These are phyloP conservation scores for Nomada fabriciana DNA, from an alignment of 2,888 invertebrate species.

Conservation along the genomic window DNA sequence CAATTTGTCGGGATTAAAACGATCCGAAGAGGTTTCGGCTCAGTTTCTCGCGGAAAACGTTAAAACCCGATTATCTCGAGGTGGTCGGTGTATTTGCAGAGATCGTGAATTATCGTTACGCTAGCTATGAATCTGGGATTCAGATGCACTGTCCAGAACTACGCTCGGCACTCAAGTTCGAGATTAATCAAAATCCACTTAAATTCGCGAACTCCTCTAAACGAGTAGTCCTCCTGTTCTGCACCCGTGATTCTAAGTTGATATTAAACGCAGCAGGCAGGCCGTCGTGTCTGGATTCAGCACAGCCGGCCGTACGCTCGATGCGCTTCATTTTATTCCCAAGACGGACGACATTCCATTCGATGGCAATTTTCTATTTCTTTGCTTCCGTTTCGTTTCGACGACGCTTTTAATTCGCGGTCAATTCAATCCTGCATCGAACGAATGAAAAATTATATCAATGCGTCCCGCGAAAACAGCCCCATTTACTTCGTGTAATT, in stretches of 20 bases:
- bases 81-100: slow-evolving; percentile 26
- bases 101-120: slow-evolving; percentile 54
- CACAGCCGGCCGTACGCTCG: background rate
- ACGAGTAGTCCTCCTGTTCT: slow-evolving; percentile 60
- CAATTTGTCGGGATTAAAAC: too few species aligned
- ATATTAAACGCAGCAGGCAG: slow-evolving; percentile 60
- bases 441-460: too few species aligned
- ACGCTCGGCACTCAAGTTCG: slow-evolving; percentile 57
- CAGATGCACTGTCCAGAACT: slow-evolving; percentile 63
- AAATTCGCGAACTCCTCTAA: slow-evolving; percentile 67
- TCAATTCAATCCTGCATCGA: background rate
- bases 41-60: background rate
- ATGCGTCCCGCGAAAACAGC: too few species aligned
- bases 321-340: slow-evolving; percentile 16
- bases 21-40: background rate
- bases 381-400: too few species aligned
- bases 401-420: background rate
- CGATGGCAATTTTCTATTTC: slow-evolving; percentile 39
- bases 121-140: slow-evolving; percentile 66
- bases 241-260: slow-evolving; percentile 52
- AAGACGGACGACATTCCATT: slow-evolving; percentile 35
- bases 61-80: slow-evolving; percentile 38
- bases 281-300: slow-evolving; percentile 28
- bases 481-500: too few species aligned
- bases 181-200: slow-evolving; percentile 71